Evolutionary conservation across 2,888 invertebrate species (phyloP), one percentile per base, ranked within the genome.

Genomic region (Disparrhopalites patrizii): DNA sequence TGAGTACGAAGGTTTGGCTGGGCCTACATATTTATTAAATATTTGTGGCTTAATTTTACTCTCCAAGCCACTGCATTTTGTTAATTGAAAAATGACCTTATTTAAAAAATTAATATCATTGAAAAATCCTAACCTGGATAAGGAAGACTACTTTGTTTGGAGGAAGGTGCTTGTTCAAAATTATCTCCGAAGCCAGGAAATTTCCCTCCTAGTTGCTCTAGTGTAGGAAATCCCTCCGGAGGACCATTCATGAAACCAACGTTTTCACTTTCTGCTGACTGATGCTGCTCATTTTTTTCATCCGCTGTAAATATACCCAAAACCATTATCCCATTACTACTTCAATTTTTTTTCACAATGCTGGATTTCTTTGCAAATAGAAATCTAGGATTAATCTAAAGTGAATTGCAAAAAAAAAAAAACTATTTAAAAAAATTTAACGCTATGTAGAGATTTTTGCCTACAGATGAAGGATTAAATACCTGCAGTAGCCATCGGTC

Each of bases 171-270:
- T 62, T 62, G 62, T 36, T 51, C 50, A 20, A 15, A 36, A 18
- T 30, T 31, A 1, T 58, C 54, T 33, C 50, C 55, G 43, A 52
- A 63, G 51, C 52, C 62, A 15, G 67, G 60, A 40, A 71, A 71
- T 43, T 67, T 65, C 20, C 69, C 73, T 3, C 69, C 71, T 1
- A 71, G 62, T 13, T 69, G 51, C 13, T 70, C 67, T 10, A 73
- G 60, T 25, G 56, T 68, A 5, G 73, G 73, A 62, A 73, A 73
- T 1, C 71, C 73, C 25, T 71, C 64, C 13, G 73, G 73, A 52
- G 71, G 73, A 5, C 73, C 73, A 55, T 68, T 36, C n/a, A 68
- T 66, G 38, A 70, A 70, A n/a, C 70, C 70, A 28, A 64, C 25
- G 31, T 68, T 68, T n/a, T 66, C 66, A 47, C 60, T 62, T 20